Evolutionary conservation across 2,797 vertebrate species (phyloP).

Genomic region (Brachyrhaphis roseni): DNA sequence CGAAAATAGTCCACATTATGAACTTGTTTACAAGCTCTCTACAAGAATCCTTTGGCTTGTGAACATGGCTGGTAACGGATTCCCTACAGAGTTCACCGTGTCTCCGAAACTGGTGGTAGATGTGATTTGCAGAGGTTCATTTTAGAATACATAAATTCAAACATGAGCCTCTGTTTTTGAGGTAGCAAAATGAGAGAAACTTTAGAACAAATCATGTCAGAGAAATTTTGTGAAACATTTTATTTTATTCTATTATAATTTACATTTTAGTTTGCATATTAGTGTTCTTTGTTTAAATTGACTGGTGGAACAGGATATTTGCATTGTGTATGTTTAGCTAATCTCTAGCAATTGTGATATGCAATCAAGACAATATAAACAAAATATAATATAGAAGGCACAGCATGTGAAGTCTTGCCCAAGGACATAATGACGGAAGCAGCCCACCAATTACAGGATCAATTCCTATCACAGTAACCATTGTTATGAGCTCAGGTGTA

Average conservation of each 20-base stretch:
- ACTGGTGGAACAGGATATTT: neutral
- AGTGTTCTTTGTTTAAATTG: neutral
- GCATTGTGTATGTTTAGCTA: neutral
- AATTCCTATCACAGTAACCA: too few species aligned
- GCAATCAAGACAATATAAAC: neutral
- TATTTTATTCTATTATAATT: neutral
- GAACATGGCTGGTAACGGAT: conserved; percentile 43
- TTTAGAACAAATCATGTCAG: neutral
- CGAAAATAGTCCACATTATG: conserved; percentile 47
- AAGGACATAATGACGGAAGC: too few species aligned
- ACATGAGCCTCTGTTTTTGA: neutral
- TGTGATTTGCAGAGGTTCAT: conserved; percentile 39
- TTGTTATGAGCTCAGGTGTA: too few species aligned
- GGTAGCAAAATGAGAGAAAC: neutral
- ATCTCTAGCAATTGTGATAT: neutral
- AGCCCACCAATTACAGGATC: too few species aligned
- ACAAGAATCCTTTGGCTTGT: conserved; percentile 32
- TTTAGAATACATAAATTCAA: conserved; percentile 3
- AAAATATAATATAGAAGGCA: neutral
- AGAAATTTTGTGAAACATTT: neutral
- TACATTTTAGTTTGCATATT: neutral
- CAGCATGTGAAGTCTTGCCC: too few species aligned
- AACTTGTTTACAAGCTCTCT: conserved; percentile 42
- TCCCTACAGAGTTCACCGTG: conserved; percentile 28
- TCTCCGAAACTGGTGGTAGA: conserved; percentile 38